Base-by-base conservation (phyloP, 2,113 vertebrate species). In the Phoxinus phoxinus region DNA sequence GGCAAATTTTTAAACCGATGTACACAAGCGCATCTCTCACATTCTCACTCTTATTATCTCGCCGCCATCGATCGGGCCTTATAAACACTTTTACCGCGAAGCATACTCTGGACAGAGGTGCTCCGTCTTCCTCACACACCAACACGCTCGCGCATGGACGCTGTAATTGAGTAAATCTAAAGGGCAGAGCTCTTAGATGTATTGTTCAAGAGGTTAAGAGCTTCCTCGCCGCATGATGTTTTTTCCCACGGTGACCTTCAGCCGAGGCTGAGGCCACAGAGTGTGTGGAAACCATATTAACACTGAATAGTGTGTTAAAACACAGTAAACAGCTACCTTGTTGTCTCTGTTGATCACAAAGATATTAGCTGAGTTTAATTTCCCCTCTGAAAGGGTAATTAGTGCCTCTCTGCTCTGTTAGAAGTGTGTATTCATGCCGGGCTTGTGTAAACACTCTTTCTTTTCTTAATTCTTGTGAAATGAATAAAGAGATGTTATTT, bases 131-230 rank as follows among this genome's bases (percentile, higher is more conserved):
- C 67, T 58, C 30, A 56, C 37, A 75, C 44, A 23, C n/a, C 17
- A 41, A 67, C 79, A 75, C 46, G 76, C 58, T 67, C 15, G 3
- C 1, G 21, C 23, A 44, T 76, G 56, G 37, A 65, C 0, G 46
- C 59, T 69, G 86, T 74, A 87, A 81, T 63, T 65, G 76, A 80
- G 82, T 61, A 75, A 74, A 84, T 84, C 27, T 75, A 74, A 84
- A 80, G 67, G 82, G 13, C 65, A 84, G 27, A n/a, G 75, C 58
- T 74, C 63, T 85, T 71, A 83, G 86, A 81, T 69, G 83, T 85
- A 81, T 87, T 85, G 77, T 87, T 81, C 84, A 53, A 15, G 35
- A 76, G 79, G 85, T 79, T 87, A 81, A 87, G 79, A 85, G 83
- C 71, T 81, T 87, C 81, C 65, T 25, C 35, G 6, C 59, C 8